A percentile compares a stretch with the other conserved stretches of the same genome.
Conservation (phyloP, 2,113 vertebrate genomes). For the Axis porcinus region DNA sequence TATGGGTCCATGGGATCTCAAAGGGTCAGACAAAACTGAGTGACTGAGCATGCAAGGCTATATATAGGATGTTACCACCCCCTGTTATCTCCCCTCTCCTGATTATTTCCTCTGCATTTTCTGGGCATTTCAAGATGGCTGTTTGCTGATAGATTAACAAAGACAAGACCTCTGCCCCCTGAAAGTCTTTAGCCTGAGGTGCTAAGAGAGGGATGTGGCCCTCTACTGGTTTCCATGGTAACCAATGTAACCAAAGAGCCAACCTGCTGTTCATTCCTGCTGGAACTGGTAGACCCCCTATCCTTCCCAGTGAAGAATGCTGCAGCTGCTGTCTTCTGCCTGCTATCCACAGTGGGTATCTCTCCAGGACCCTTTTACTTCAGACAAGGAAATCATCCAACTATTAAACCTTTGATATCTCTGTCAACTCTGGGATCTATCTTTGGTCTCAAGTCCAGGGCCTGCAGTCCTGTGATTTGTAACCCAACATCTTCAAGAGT, state of each 20-base stretch:
- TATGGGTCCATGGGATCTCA: background rate
- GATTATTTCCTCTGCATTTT: background rate
- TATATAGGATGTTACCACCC: background rate
- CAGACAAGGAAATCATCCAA: background rate
- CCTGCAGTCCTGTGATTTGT: background rate
- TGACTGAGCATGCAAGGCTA: background rate
- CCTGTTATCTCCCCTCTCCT: background rate
- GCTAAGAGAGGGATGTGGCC: background rate
- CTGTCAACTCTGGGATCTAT: background rate
- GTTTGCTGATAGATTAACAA: background rate
- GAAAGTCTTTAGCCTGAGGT: background rate
- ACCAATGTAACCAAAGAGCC: background rate
- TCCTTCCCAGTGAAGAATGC: rapidly evolving
- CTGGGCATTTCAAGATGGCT: background rate
- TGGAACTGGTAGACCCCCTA: rapidly evolving
- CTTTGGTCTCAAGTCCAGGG: background rate
- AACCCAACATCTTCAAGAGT: background rate
- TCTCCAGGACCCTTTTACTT: background rate
- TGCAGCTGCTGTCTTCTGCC: background rate
- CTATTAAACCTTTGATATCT: background rate
- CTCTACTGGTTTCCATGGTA: background rate
- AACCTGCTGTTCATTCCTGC: rapidly evolving
- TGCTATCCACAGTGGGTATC: background rate
- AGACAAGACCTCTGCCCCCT: background rate
- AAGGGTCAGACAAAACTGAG: background rate